Conservation (phyloP, 92 coral and sea anemone species). For the Plumapathes pennacea region DNA sequence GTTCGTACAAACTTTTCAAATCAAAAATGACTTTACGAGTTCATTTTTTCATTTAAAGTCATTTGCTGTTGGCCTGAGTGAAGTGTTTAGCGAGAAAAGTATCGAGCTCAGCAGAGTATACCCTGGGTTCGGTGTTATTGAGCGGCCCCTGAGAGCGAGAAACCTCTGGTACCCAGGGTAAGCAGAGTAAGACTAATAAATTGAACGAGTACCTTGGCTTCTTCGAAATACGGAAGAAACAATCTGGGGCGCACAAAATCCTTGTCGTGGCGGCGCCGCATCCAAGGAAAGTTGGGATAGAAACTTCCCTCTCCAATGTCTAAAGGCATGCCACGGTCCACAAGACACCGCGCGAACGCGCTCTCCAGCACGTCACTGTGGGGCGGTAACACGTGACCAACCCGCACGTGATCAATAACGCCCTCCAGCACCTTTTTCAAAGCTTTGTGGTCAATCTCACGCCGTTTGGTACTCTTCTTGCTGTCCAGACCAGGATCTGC, state of each 20-base stretch:
- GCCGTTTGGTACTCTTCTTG: slow-evolving; percentile 73
- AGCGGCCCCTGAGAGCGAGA: too few species aligned
- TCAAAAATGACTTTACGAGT: too few species aligned
- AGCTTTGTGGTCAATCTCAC: slow-evolving; percentile 73
- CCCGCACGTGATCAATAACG: slow-evolving; percentile 77
- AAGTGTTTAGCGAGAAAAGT: too few species aligned
- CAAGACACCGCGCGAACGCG: slow-evolving; percentile 79
- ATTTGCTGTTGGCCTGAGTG: too few species aligned
- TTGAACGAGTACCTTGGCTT: slow-evolving; percentile 74
- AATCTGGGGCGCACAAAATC: slow-evolving; percentile 90
- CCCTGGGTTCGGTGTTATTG: too few species aligned
- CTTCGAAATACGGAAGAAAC: slow-evolving; percentile 83
- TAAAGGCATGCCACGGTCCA: slow-evolving; percentile 87
- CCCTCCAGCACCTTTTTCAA: slow-evolving; percentile 75
- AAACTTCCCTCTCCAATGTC: slow-evolving; percentile 94
- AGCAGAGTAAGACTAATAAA: too few species aligned
- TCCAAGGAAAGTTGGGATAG: slow-evolving; percentile 92
- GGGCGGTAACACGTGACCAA: slow-evolving; percentile 81
- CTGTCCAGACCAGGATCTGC: slow-evolving; percentile 39
- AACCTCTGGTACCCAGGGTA: too few species aligned
- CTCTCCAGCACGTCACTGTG: slow-evolving; percentile 74
- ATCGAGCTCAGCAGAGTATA: too few species aligned
- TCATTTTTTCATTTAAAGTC: too few species aligned
- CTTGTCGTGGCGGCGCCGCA: slow-evolving; percentile 74
- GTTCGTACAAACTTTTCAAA: too few species aligned